phyloP scores from a whole-genome alignment of 2,797 vertebrate species.

The Malacoraja senta region DNA sequence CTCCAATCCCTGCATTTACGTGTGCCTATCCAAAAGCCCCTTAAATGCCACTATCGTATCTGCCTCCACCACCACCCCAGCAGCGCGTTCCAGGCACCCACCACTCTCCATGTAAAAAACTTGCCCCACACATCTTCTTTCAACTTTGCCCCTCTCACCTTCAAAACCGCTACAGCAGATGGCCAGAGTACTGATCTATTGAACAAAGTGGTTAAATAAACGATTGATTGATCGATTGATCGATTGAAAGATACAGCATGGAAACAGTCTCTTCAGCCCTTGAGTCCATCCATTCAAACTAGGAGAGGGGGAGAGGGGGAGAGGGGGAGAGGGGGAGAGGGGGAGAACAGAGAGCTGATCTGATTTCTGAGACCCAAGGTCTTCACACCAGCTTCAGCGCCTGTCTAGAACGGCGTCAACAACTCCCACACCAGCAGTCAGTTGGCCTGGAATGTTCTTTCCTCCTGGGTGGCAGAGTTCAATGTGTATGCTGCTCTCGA shows the following conservation, averaged over 20 bases:
- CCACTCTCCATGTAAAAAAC: too few relatives aligned
- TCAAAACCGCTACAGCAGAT: not conserved
- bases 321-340: not conserved
- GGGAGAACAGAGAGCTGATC: conserved; percentile 46
- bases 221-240: too few relatives aligned
- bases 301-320: not conserved
- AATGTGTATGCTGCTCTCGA: conserved; percentile 74
- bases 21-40: too few relatives aligned
- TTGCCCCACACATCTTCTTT: too few relatives aligned
- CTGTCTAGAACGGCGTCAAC: conserved; percentile 67
- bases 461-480: conserved; percentile 54
- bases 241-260: too few relatives aligned
- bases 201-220: not conserved
- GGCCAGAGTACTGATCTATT: not conserved
- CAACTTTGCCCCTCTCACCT: too few relatives aligned
- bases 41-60: too few relatives aligned
- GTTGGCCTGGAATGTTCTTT: conserved; percentile 39
- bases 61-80: too few relatives aligned
- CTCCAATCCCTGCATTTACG: too few relatives aligned
- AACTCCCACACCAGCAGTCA: conserved; percentile 65
- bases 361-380: conserved; percentile 68
- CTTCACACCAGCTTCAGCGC: conserved; percentile 64
- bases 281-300: too few relatives aligned
- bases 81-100: too few relatives aligned
- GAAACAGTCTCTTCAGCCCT: too few relatives aligned